These are phyloP conservation scores for Meloidogyne exigua DNA, from an alignment of 1,140 invertebrate species.

Conservation along the genomic window DNA sequence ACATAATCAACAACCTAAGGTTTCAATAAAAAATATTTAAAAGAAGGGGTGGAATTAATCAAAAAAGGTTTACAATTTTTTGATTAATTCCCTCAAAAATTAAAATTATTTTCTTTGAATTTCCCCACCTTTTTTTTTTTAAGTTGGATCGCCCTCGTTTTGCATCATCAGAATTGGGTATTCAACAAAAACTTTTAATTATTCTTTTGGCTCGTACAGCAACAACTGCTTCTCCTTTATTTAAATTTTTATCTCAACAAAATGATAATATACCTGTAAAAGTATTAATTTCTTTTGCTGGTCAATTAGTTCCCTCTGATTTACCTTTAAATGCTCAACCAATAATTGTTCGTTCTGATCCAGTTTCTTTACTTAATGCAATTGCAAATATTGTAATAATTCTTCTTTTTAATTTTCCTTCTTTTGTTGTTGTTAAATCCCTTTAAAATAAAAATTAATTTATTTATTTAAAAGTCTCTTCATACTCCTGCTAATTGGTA, in stretches of 20 bases:
- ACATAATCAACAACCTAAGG: background rate
- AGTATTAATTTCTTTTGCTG: slow-evolving; percentile 43
- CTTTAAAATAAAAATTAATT: no score
- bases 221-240: slow-evolving; percentile 35
- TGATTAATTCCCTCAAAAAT: no score
- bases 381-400: slow-evolving; percentile 52
- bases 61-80: no score
- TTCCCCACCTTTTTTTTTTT: slow-evolving; percentile 15
- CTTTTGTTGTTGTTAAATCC: no score
- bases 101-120: no score
- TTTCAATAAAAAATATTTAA: background rate
- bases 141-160: slow-evolving; percentile 54
- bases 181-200: slow-evolving; percentile 57
- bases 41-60: no score
- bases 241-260: slow-evolving; percentile 52
- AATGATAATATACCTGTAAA: slow-evolving; percentile 40
- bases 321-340: slow-evolving; percentile 8
- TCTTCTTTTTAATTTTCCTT: slow-evolving; percentile 17
- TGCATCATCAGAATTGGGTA: slow-evolving; percentile 62
- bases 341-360: slow-evolving; percentile 45
- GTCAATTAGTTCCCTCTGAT: slow-evolving; percentile 46
- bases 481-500: slow-evolving; percentile 62
- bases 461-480: slow-evolving; percentile 46
- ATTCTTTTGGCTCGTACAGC: slow-evolving; percentile 55
- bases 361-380: slow-evolving; percentile 55